These are phyloP conservation scores for Hydrotaea diabolus DNA, from an alignment of 2,888 invertebrate species.

Conservation along the genomic window DNA sequence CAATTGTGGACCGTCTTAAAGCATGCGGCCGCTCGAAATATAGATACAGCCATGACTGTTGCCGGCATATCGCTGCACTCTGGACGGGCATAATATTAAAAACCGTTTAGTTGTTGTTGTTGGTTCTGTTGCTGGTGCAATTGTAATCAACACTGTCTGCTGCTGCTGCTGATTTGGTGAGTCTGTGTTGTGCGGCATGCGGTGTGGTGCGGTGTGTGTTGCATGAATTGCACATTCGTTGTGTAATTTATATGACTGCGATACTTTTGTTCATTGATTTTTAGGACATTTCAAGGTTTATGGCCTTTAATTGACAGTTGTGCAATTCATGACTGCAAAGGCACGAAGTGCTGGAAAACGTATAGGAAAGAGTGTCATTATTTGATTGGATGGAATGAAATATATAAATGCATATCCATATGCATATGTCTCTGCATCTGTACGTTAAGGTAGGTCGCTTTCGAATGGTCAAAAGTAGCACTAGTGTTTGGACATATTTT, in stretches of 20 bases:
- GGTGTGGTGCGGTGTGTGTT: background rate
- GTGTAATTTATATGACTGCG: constrained; percentile 37
- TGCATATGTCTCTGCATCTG: background rate
- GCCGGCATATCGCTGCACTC: background rate
- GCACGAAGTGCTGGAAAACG: constrained; percentile 3
- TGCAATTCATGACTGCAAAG: constrained; percentile 58
- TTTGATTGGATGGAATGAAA: constrained; percentile 27
- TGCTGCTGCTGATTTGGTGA: background rate
- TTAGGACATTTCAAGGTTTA: constrained; percentile 67
- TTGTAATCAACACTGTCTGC: constrained; percentile 32
- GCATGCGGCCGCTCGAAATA: background rate
- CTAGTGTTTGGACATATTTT: too few relatives aligned
- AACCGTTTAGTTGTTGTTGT: constrained; percentile 16
- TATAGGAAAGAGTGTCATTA: constrained; percentile 31
- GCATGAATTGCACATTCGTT: constrained; percentile 33
- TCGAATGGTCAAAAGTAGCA: background rate
- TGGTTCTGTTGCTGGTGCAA: constrained; percentile 15
- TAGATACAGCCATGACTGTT: constrained; percentile 3
- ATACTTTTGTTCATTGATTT: constrained; percentile 66
- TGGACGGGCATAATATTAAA: background rate
- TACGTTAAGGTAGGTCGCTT: too few relatives aligned
- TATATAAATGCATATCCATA: constrained; percentile 1
- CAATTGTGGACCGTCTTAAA: background rate
- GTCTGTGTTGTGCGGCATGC: background rate
- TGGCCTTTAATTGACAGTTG: constrained; percentile 65